Evolutionary conservation across 1,140 invertebrate genomes (phyloP).

Genomic region (Bombus balteatus): DNA sequence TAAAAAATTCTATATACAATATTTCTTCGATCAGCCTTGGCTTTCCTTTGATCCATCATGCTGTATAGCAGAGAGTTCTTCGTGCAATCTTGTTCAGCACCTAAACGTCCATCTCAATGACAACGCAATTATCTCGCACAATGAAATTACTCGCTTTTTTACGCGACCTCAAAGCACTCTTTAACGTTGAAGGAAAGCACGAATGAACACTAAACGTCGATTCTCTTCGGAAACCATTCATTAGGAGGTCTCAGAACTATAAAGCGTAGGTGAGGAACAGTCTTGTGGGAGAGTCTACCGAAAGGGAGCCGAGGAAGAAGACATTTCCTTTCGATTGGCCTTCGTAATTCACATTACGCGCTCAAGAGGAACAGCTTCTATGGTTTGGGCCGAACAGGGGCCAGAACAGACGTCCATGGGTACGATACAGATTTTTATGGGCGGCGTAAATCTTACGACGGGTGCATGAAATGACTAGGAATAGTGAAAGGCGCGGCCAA

Average conservation of each 20-base stretch:
- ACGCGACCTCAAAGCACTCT: not conserved
- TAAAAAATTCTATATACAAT: not conserved
- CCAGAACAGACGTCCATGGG: not conserved
- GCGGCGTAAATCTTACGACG: slow-evolving; percentile 57
- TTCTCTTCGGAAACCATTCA: not conserved
- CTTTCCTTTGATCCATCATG: not conserved
- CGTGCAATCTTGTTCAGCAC: not conserved
- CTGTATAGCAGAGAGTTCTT: not conserved
- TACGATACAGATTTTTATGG: slow-evolving; percentile 67
- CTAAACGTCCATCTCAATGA: slow-evolving; percentile 6
- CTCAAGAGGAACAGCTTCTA: not conserved
- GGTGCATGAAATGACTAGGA: slow-evolving; percentile 56
- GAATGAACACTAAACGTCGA: not conserved
- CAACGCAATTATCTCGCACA: slow-evolving; percentile 2
- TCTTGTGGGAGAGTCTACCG: not conserved
- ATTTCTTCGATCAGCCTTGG: not conserved
- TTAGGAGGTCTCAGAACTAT: slow-evolving; percentile 40
- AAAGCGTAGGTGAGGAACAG: slow-evolving; percentile 37
- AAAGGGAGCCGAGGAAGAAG: slow-evolving; percentile 52
- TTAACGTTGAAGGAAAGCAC: not conserved
- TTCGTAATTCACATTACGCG: slow-evolving; percentile 56
- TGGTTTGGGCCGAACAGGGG: not conserved
- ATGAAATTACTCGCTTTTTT: slow-evolving; percentile 27
- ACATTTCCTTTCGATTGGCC: slow-evolving; percentile 55
- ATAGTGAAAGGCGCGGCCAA: slow-evolving; percentile 65